Percentiles rank a stretch among this genome's conserved stretches.
phyloP scores from a whole-genome alignment of 2,113 vertebrate genomes.

The Myanophis thanlyinensis region DNA sequence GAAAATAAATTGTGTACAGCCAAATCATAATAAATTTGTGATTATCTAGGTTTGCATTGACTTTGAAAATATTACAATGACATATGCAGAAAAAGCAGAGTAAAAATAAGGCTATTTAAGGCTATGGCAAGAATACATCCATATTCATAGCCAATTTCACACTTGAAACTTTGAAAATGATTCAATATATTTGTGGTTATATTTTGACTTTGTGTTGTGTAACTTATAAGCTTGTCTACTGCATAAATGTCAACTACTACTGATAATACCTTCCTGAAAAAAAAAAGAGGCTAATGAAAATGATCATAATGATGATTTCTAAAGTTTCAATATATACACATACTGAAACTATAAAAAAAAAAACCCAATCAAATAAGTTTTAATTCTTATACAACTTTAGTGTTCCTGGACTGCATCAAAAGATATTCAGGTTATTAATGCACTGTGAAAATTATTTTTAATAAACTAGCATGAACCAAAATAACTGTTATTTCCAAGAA shows the following conservation, averaged over 20 bases:
- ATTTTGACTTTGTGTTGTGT: not conserved
- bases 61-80: not conserved
- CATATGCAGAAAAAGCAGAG: not conserved
- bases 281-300: not conserved
- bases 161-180: not conserved
- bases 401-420: slow-evolving; percentile 44
- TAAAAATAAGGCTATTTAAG: not conserved
- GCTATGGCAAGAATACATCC: not conserved
- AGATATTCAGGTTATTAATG: slow-evolving; percentile 20
- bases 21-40: not conserved
- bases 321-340: slow-evolving; percentile 33
- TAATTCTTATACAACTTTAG: slow-evolving; percentile 48
- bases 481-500: slow-evolving; percentile 2
- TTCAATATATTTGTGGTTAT: not conserved
- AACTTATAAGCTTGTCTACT: slow-evolving; percentile 15
- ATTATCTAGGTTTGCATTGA: not conserved
- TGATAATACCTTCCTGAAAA: slow-evolving; percentile 9
- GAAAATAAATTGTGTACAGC: not conserved
- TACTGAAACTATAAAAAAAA: slow-evolving; percentile 13
- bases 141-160: not conserved
- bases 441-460: slow-evolving; percentile 22
- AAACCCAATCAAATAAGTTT: not conserved
- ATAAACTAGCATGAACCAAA: not conserved
- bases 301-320: not conserved
- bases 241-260: not conserved